Evolutionary conservation across 64 coral and sea anemone genomes (phyloP).

Genomic region (Trachythela sp.): DNA sequence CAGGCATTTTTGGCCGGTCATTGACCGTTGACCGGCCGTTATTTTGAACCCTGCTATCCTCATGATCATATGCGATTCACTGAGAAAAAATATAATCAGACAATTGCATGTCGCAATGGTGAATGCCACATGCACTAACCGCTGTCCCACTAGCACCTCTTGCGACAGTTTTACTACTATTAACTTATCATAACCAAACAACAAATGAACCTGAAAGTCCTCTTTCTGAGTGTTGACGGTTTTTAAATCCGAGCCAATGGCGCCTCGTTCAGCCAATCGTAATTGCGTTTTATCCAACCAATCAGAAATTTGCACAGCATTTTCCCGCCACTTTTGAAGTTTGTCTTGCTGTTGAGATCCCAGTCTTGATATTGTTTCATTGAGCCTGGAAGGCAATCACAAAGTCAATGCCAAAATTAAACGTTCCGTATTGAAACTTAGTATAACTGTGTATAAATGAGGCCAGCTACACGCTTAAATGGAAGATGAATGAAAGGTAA

Average conservation of each 20-base stretch:
- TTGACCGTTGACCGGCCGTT: too few relatives aligned
- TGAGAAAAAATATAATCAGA: too few relatives aligned
- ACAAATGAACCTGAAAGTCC: not conserved
- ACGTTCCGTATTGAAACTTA: not conserved
- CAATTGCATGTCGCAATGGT: too few relatives aligned
- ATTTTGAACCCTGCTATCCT: too few relatives aligned
- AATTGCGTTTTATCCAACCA: slow-evolving; percentile 18
- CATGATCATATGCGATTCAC: too few relatives aligned
- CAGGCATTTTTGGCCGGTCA: too few relatives aligned
- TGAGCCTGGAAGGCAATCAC: not conserved
- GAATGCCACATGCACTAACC: too few relatives aligned
- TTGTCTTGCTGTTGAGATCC: slow-evolving; percentile 15
- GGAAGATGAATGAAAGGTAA: too few relatives aligned
- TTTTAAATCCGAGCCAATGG: slow-evolving; percentile 6
- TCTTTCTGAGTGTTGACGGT: not conserved
- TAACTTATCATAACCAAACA: too few relatives aligned
- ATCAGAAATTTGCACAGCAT: not conserved
- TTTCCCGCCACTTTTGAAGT: slow-evolving; percentile 9
- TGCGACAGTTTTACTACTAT: too few relatives aligned
- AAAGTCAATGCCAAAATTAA: not conserved
- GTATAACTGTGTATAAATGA: not conserved
- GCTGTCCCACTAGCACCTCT: too few relatives aligned
- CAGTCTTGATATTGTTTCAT: not conserved
- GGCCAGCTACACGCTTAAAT: too few relatives aligned
- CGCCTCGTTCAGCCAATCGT: slow-evolving; percentile 8